These are phyloP conservation scores for Monodelphis domestica DNA, from an alignment of 2,797 vertebrate species.

Conservation along the genomic window DNA sequence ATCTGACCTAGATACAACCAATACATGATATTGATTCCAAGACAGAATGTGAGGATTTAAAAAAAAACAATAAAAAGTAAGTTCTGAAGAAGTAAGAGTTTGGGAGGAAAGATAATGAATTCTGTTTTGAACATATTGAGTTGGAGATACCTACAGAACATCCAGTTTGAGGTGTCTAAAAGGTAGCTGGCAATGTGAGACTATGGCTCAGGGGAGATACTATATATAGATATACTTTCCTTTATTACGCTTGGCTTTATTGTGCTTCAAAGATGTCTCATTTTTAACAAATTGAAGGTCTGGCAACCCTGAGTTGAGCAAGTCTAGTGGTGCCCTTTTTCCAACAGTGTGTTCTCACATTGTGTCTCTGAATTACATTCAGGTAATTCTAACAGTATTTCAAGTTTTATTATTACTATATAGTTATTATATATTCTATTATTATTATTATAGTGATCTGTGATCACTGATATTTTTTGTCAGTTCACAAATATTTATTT, in stretches of 20 bases:
- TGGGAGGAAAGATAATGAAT: neutral
- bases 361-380: neutral
- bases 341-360: neutral
- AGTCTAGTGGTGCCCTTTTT: neutral
- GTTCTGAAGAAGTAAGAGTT: neutral
- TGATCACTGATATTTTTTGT: neutral
- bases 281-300: neutral
- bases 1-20: no score
- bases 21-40: no score
- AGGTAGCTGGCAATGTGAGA: neutral
- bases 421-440: no score
- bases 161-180: neutral
- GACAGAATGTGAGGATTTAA: no score
- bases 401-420: neutral
- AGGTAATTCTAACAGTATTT: neutral
- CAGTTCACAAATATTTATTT: no score
- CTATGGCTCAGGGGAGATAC: neutral
- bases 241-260: neutral
- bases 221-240: neutral
- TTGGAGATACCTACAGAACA: neutral
- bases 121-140: neutral
- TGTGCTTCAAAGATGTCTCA: neutral
- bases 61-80: neutral
- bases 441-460: neutral
- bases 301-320: neutral